These are phyloP conservation scores for Heliconius ismenius DNA, from an alignment of 2,888 invertebrate genomes.

Conservation along the genomic window DNA sequence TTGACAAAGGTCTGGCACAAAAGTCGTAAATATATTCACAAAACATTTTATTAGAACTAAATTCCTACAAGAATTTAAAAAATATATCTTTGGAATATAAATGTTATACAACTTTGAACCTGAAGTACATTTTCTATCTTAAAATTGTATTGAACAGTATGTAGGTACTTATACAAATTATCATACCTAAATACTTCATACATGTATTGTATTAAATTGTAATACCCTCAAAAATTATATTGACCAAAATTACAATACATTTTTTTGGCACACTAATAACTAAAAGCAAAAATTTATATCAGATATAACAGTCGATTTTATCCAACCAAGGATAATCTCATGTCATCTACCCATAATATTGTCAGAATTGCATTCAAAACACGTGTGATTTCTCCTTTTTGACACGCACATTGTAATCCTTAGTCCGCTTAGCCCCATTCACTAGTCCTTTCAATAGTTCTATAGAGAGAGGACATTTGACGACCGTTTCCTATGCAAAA, in stretches of 20 bases:
- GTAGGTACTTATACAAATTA: neutral
- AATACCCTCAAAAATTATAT: neutral
- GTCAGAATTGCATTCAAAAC: slow-evolving; percentile 69
- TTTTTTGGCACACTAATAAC: neutral
- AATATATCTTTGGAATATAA: too few relatives aligned
- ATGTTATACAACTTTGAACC: too few relatives aligned
- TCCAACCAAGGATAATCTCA: slow-evolving; percentile 63
- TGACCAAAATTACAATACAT: neutral
- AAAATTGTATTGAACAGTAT: neutral
- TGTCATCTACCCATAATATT: slow-evolving; percentile 63
- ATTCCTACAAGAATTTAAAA: neutral
- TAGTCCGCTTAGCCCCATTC: slow-evolving; percentile 63
- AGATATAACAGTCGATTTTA: slow-evolving; percentile 46
- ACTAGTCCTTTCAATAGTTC: slow-evolving; percentile 58
- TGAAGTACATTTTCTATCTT: neutral
- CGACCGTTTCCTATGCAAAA: slow-evolving; percentile 80
- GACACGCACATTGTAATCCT: slow-evolving; percentile 59
- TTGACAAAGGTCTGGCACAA: neutral
- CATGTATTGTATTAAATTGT: neutral
- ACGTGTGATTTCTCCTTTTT: slow-evolving; percentile 71
- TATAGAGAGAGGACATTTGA: slow-evolving; percentile 68
- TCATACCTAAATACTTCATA: neutral
- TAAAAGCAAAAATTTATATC: slow-evolving; percentile 31
- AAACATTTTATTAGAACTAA: neutral
- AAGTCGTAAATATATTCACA: neutral